phyloP scores from a whole-genome alignment of 2,888 invertebrate species.

The Papilio gigon region DNA sequence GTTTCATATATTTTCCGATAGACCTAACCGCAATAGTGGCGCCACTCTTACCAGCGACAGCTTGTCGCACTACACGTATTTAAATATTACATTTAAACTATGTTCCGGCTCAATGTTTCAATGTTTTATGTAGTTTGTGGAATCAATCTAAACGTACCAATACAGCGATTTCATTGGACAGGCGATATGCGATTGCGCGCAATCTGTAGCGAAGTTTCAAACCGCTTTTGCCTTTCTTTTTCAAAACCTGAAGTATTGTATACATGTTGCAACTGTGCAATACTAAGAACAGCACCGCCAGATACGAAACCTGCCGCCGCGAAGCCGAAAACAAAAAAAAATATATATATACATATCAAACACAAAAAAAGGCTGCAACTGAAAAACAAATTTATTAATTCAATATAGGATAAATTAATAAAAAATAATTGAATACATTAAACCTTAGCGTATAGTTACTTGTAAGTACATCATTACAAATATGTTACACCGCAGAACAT shows the following conservation, averaged over 20 bases:
- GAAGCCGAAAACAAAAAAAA: slow-evolving; percentile 59
- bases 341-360: slow-evolving; percentile 53
- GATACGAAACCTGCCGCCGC: slow-evolving; percentile 87
- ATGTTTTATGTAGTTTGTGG: not conserved
- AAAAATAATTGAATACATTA: slow-evolving; percentile 46
- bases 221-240: slow-evolving; percentile 87
- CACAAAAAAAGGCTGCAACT: slow-evolving; percentile 59
- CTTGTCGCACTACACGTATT: too few relatives aligned
- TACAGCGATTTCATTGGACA: slow-evolving; percentile 72
- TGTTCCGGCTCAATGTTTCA: not conserved
- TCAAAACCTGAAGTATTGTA: slow-evolving; percentile 93
- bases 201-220: slow-evolving; percentile 84
- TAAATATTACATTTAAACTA: too few relatives aligned
- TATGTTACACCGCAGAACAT: slow-evolving; percentile 2
- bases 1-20: too few relatives aligned
- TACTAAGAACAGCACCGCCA: slow-evolving; percentile 91
- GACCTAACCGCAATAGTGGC: too few relatives aligned
- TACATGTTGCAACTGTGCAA: slow-evolving; percentile 94
- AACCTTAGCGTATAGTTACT: slow-evolving; percentile 40
- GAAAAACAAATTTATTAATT: slow-evolving; percentile 70
- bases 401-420: slow-evolving; percentile 53
- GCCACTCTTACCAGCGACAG: too few relatives aligned
- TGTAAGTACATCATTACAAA: slow-evolving; percentile 33
- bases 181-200: slow-evolving; percentile 77
- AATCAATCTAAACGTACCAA: slow-evolving; percentile 61